Evolutionary conservation across 2,113 vertebrate genomes (phyloP).

Genomic region (Pseudopipra pipra): DNA sequence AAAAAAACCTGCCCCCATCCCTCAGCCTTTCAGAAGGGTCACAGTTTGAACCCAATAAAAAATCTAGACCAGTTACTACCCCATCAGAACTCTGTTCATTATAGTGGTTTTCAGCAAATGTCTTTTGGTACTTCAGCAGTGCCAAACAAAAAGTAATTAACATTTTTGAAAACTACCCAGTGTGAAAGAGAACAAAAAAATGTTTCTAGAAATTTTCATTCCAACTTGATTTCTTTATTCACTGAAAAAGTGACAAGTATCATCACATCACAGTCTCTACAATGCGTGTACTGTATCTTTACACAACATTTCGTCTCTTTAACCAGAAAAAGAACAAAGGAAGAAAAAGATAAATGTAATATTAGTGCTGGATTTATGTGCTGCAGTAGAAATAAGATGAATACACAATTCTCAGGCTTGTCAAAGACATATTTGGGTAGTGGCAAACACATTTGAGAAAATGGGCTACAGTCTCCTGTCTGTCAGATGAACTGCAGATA

Average conservation of each 20-base stretch:
- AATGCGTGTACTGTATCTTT: background rate
- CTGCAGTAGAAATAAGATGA: slow-evolving; percentile 24
- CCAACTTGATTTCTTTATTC: background rate
- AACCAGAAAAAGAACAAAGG: slow-evolving; percentile 27
- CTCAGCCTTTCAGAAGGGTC: background rate
- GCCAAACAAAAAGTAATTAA: background rate
- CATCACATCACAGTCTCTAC: background rate
- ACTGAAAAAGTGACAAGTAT: slow-evolving; percentile 4
- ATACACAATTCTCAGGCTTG: slow-evolving; percentile 14
- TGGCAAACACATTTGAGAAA: slow-evolving; percentile 47
- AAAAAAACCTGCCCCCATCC: background rate
- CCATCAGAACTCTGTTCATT: background rate
- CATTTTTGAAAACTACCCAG: background rate
- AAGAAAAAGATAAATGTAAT: slow-evolving; percentile 31
- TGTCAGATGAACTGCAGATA: slow-evolving; percentile 29
- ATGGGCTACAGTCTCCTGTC: background rate
- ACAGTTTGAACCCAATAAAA: background rate
- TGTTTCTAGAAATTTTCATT: slow-evolving; percentile 28
- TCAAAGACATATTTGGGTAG: slow-evolving; percentile 9
- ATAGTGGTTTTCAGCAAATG: background rate
- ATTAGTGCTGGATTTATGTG: background rate
- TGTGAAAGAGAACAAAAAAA: background rate
- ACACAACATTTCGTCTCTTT: slow-evolving; percentile 29
- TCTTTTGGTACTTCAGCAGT: background rate
- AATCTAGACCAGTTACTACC: background rate